These are phyloP conservation scores for Reticulitermes lucifugus DNA, from an alignment of 2,888 invertebrate species.

Conservation along the genomic window DNA sequence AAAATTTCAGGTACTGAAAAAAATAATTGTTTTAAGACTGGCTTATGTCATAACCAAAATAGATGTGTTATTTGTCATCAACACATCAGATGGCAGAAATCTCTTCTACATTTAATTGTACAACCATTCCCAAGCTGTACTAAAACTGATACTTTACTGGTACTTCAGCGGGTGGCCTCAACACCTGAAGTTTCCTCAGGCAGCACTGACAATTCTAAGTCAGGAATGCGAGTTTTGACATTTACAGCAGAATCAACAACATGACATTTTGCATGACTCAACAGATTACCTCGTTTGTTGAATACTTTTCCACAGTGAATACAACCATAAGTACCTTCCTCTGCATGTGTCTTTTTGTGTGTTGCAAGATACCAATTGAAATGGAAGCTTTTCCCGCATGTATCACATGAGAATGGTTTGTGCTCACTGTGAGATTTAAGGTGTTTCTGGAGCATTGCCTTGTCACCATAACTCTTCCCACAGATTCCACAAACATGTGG, in stretches of 20 bases:
- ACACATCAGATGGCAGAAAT: too few species aligned
- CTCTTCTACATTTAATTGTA: too few species aligned
- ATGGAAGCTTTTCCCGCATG: slow-evolving; percentile 52
- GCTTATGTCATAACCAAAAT: too few species aligned
- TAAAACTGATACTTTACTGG: neutral
- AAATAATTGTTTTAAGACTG: too few species aligned
- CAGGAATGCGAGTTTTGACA: neutral
- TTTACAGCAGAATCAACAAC: neutral
- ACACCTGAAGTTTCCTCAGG: slow-evolving; percentile 2
- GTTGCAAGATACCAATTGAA: slow-evolving; percentile 51
- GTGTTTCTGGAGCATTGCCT: slow-evolving; percentile 50
- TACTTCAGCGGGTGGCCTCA: neutral
- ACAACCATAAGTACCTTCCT: slow-evolving; percentile 46
- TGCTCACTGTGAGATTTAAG: slow-evolving; percentile 50
- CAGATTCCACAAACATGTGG: slow-evolving; percentile 49
- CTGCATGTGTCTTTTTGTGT: slow-evolving; percentile 52
- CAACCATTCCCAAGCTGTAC: neutral
- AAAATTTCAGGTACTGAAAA: too few species aligned
- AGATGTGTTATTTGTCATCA: too few species aligned
- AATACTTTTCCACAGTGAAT: slow-evolving; percentile 48
- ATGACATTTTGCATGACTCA: slow-evolving; percentile 44
- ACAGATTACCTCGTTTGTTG: slow-evolving; percentile 46
- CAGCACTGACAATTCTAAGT: neutral
- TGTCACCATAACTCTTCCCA: slow-evolving; percentile 48
- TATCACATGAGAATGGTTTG: slow-evolving; percentile 50